phyloP scores from a whole-genome alignment of 2,113 vertebrate genomes.

The Enhydra lutris region DNA sequence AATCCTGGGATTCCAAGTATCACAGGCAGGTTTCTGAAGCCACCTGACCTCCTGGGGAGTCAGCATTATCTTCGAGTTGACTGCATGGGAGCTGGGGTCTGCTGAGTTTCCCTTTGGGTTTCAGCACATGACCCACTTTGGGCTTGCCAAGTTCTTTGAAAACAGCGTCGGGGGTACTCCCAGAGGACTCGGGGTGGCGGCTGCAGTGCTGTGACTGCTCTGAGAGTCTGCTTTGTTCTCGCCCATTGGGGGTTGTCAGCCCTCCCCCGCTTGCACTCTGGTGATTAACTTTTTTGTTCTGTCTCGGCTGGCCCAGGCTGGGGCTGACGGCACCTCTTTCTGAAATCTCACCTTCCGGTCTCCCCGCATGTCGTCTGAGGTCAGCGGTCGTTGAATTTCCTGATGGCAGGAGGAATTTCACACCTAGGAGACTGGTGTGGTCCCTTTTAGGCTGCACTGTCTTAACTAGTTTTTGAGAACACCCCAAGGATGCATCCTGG shows the following conservation, averaged over 20 bases:
- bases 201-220: not conserved
- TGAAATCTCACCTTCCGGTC: not conserved
- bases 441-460: not conserved
- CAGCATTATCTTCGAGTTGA: slow-evolving; percentile 23
- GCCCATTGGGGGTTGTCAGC: not conserved
- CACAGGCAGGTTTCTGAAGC: slow-evolving; percentile 1
- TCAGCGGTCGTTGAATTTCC: slow-evolving; percentile 24
- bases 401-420: slow-evolving; percentile 8
- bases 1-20: slow-evolving; percentile 60
- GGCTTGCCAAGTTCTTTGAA: slow-evolving; percentile 57
- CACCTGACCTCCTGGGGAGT: not conserved
- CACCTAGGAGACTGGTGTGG: not conserved
- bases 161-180: not conserved
- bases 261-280: not conserved
- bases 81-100: slow-evolving; percentile 41
- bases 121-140: slow-evolving; percentile 56
- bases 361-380: not conserved
- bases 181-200: not conserved
- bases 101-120: slow-evolving; percentile 58
- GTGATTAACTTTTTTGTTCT: not conserved
- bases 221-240: slow-evolving; percentile 27
- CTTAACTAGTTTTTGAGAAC: not conserved
- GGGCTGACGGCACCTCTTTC: not conserved
- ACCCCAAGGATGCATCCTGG: not conserved
- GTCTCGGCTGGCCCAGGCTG: not conserved